A percentile compares a stretch with the other conserved stretches of the same genome.
Conservation (phyloP, 2,113 vertebrate genomes). For the Peucedramus taeniatus region DNA sequence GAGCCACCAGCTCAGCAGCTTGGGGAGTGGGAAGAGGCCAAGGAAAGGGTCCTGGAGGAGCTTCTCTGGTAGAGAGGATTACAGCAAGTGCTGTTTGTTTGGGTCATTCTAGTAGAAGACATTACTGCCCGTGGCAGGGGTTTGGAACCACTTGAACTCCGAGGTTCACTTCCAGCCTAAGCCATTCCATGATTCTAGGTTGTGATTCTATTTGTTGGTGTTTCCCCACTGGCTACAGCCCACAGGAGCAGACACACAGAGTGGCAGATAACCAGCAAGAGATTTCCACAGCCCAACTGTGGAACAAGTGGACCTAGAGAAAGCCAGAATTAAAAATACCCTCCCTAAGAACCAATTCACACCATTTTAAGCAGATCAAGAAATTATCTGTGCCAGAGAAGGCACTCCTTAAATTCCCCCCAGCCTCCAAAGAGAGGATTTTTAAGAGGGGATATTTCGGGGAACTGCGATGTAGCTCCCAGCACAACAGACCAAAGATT, state of each 20-base stretch:
- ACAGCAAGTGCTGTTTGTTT: not conserved
- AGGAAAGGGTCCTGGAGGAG: not conserved
- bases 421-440: not conserved
- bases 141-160: not conserved
- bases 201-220: not conserved
- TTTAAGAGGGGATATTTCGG: not conserved
- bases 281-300: not conserved
- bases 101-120: not conserved
- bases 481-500: constrained; percentile 22
- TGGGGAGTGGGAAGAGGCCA: not conserved
- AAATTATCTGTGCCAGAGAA: not conserved
- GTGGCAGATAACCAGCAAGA: not conserved
- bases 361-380: not conserved
- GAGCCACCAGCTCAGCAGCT: not conserved
- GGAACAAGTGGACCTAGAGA: not conserved
- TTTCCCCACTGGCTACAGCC: not conserved
- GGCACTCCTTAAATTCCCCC: not conserved
- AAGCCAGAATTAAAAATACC: not conserved
- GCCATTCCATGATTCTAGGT: not conserved
- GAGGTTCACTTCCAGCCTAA: not conserved
- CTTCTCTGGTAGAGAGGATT: not conserved
- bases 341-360: not conserved
- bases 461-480: not conserved
- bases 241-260: not conserved
- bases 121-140: not conserved